Evolutionary conservation across 2,113 vertebrate genomes (phyloP).

Genomic region (Pomatorhinus ruficollis): DNA sequence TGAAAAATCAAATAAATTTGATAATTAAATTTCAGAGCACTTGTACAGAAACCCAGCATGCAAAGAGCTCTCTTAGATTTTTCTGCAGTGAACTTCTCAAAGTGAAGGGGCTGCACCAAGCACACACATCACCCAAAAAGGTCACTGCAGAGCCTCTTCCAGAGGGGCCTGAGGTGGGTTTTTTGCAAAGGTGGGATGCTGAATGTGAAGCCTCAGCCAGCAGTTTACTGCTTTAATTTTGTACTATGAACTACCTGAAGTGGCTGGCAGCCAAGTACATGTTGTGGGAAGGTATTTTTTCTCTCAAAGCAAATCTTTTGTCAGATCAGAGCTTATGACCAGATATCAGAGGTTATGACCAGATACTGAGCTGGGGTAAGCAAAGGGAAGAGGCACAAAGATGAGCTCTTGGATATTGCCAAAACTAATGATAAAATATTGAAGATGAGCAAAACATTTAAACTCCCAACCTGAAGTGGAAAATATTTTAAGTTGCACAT

Average conservation of each 20-base stretch:
- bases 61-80: background rate
- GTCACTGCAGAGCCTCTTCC: background rate
- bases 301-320: background rate
- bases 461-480: background rate
- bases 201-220: background rate
- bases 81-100: background rate
- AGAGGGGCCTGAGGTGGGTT: background rate
- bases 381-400: background rate
- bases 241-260: background rate
- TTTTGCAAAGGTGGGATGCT: background rate
- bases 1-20: background rate
- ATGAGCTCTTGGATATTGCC: background rate
- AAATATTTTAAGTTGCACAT: background rate
- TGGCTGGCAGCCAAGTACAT: background rate
- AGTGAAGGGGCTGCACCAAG: background rate
- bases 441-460: background rate
- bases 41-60: fast-evolving
- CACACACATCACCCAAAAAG: background rate
- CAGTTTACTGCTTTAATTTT: background rate
- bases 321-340: background rate
- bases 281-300: background rate
- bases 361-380: background rate
- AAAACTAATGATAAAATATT: background rate
- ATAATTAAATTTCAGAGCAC: background rate
- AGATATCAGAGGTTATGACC: background rate